phyloP scores from a whole-genome alignment of 1,140 invertebrate genomes.

The Sarcophaga bullata region DNA sequence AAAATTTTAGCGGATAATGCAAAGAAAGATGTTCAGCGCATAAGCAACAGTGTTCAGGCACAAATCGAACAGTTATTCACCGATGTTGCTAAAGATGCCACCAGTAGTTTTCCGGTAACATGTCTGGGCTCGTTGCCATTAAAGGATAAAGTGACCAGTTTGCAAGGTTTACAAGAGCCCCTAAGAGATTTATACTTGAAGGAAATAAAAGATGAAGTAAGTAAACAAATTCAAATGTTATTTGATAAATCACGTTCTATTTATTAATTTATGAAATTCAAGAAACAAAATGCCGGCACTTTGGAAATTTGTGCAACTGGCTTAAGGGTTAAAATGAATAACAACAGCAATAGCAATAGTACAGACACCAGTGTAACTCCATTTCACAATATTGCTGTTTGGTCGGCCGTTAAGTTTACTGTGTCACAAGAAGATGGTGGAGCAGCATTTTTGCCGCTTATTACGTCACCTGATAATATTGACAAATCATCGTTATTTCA shows the following conservation, averaged over 20 bases:
- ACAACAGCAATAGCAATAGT: not conserved
- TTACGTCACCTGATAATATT: constrained; percentile 83
- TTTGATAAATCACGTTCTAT: not conserved
- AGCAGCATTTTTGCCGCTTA: constrained; percentile 83
- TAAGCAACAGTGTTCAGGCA: constrained; percentile 82
- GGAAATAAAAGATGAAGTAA: constrained; percentile 57
- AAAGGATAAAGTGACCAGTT: constrained; percentile 80
- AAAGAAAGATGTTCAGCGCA: constrained; percentile 62
- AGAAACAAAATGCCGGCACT: constrained; percentile 65
- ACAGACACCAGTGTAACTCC: constrained; percentile 73
- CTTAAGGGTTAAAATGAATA: constrained; percentile 68
- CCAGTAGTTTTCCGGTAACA: constrained; percentile 76
- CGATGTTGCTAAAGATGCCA: constrained; percentile 78
- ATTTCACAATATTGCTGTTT: constrained; percentile 89
- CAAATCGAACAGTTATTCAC: constrained; percentile 87
- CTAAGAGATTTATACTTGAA: constrained; percentile 80
- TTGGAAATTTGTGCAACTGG: constrained; percentile 78
- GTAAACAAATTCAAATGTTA: not conserved
- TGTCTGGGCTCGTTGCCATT: constrained; percentile 84
- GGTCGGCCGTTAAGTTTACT: constrained; percentile 86
- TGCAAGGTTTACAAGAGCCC: constrained; percentile 83
- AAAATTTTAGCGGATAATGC: constrained; percentile 59
- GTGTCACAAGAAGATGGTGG: constrained; percentile 69
- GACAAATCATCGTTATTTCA: constrained; percentile 77
- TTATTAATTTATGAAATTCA: not conserved